These are phyloP conservation scores for Clarias magur DNA, from an alignment of 2,113 vertebrate genomes.

Conservation along the genomic window DNA sequence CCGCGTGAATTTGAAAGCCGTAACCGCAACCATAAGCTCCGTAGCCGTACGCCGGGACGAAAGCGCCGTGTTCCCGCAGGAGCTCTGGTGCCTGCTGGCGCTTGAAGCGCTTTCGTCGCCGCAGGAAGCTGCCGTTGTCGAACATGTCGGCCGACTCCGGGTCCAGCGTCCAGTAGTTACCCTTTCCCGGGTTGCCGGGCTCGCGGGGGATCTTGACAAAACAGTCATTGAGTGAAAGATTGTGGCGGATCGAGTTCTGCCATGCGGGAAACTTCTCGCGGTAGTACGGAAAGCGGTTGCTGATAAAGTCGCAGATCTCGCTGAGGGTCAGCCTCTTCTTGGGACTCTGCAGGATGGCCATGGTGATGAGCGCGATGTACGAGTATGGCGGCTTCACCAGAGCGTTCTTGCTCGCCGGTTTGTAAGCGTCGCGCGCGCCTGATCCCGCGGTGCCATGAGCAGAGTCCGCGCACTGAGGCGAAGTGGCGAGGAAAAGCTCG, in stretches of 20 bases:
- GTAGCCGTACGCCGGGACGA: slow-evolving; percentile 80
- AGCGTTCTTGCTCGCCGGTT: slow-evolving; percentile 78
- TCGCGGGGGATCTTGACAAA: slow-evolving; percentile 86
- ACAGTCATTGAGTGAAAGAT: slow-evolving; percentile 83
- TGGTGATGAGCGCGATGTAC: slow-evolving; percentile 93
- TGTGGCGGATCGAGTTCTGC: slow-evolving; percentile 86
- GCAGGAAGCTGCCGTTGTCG: slow-evolving; percentile 88
- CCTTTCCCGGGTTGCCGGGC: slow-evolving; percentile 87
- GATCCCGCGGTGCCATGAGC: slow-evolving; percentile 50
- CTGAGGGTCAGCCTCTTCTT: slow-evolving; percentile 91
- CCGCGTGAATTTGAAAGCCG: slow-evolving; percentile 83
- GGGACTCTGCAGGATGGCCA: slow-evolving; percentile 92
- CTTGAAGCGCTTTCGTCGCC: slow-evolving; percentile 91
- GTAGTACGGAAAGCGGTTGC: slow-evolving; percentile 84
- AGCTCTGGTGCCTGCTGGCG: slow-evolving; percentile 83
- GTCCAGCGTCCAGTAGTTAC: slow-evolving; percentile 91
- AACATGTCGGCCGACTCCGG: slow-evolving; percentile 91
- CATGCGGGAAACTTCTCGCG: slow-evolving; percentile 85
- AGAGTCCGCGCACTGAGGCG: slow-evolving; percentile 67
- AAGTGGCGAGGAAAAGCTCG: slow-evolving; percentile 70
- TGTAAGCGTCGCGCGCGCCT: slow-evolving; percentile 70
- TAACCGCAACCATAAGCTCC: slow-evolving; percentile 82
- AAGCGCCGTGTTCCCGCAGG: slow-evolving; percentile 75
- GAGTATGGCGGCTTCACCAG: slow-evolving; percentile 93
- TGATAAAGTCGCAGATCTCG: slow-evolving; percentile 87